A percentile compares a stretch with the other conserved stretches of the same genome.
phyloP scores from a whole-genome alignment of 2,113 vertebrate genomes.

The Callocephalon fimbriatum region DNA sequence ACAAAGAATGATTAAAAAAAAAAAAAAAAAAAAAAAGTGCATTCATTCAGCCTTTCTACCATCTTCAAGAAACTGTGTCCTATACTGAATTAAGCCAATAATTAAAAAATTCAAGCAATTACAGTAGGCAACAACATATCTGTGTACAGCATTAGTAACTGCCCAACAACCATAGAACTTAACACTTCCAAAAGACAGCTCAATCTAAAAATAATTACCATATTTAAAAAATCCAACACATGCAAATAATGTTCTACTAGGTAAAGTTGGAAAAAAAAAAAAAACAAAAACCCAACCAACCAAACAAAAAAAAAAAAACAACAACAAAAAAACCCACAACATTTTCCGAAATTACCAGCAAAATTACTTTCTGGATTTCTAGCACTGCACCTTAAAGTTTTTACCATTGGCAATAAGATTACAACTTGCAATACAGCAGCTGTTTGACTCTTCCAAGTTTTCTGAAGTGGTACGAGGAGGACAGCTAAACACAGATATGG shows the following conservation, averaged over 20 bases:
- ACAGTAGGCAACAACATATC: background rate
- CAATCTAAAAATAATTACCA: background rate
- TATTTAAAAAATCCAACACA: background rate
- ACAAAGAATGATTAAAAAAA: background rate
- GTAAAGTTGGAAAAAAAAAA: background rate
- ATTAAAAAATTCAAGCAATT: background rate
- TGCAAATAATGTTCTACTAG: background rate
- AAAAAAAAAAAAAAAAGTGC: background rate
- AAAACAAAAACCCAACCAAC: background rate
- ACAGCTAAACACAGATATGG: background rate
- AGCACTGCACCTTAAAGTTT: background rate
- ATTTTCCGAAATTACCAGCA: background rate
- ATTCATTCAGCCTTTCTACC: background rate
- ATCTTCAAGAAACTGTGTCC: background rate
- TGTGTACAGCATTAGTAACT: background rate
- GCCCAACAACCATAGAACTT: background rate
- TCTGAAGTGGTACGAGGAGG: background rate
- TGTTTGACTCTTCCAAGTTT: background rate
- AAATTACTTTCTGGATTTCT: background rate
- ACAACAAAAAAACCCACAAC: accelerated
- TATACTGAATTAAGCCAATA: background rate
- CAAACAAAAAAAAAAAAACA: background rate
- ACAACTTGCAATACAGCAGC: accelerated
- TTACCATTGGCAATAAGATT: background rate
- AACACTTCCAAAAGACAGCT: background rate